Conservation (phyloP, 2,888 invertebrate genomes). For the Brenthis ino region DNA sequence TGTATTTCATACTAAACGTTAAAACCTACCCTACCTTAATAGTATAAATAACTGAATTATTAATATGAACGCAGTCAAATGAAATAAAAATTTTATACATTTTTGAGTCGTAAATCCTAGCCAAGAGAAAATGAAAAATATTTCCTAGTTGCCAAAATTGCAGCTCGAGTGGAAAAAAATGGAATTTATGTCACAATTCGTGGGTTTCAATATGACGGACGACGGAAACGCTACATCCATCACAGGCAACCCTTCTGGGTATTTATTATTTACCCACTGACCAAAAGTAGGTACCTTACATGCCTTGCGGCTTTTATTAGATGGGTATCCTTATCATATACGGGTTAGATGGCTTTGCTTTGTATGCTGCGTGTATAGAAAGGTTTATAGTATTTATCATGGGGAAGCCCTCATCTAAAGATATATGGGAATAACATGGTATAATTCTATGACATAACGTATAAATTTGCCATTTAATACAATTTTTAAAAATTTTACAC, state of each 20-base stretch:
- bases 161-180: conserved; percentile 29
- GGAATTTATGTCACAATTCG: conserved; percentile 34
- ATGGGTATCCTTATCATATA: conserved; percentile 10
- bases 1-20: no score
- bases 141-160: conserved; percentile 13
- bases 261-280: conserved; percentile 62
- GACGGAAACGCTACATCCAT: conserved; percentile 52
- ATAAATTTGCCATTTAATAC: no score
- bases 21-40: no score
- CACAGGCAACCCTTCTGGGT: conserved; percentile 48
- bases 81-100: no score
- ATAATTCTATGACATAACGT: no score
- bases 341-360: background rate
- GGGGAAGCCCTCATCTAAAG: no score
- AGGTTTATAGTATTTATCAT: background rate
- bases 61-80: no score
- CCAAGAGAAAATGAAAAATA: conserved; percentile 23
- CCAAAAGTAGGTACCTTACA: conserved; percentile 38
- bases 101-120: conserved; percentile 6
- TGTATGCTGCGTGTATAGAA: background rate
- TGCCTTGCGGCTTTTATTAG: conserved; percentile 26
- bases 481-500: no score
- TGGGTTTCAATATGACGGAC: conserved; percentile 37
- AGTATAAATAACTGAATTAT: no score
- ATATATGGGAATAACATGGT: no score